Percentiles rank a stretch among this genome's conserved stretches.
These are phyloP conservation scores for Spilarctia lutea DNA, from an alignment of 2,888 invertebrate species.

Conservation along the genomic window DNA sequence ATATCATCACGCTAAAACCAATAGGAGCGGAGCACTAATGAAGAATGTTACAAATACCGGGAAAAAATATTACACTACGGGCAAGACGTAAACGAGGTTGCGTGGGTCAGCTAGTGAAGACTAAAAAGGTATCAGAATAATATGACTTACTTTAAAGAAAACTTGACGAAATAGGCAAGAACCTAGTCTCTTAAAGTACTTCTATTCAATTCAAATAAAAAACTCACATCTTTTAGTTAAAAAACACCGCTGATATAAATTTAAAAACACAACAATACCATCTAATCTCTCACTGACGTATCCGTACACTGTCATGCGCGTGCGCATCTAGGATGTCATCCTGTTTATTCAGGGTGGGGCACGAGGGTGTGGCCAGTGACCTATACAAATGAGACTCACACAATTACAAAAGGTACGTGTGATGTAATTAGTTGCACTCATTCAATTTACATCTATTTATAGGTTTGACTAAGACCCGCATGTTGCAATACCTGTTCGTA, in stretches of 20 bases:
- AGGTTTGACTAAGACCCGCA: constrained; percentile 26
- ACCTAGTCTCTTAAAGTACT: not conserved
- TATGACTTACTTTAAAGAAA: too few relatives aligned
- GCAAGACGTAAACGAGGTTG: too few relatives aligned
- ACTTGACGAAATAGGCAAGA: not conserved
- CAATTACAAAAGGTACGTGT: constrained; percentile 61
- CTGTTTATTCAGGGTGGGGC: constrained; percentile 16
- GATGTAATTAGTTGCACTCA: constrained; percentile 67
- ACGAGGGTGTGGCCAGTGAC: constrained; percentile 33
- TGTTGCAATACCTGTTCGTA: constrained; percentile 11
- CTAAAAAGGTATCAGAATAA: not conserved
- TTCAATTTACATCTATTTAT: constrained; percentile 72
- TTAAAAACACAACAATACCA: not conserved
- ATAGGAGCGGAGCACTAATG: too few relatives aligned
- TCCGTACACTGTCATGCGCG: constrained; percentile 3
- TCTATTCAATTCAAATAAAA: not conserved
- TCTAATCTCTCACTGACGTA: not conserved
- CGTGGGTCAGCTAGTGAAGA: too few relatives aligned
- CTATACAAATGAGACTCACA: constrained; percentile 54
- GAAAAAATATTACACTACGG: too few relatives aligned
- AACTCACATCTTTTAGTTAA: not conserved
- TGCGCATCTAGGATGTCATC: constrained; percentile 10
- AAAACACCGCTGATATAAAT: not conserved
- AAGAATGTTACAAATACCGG: too few relatives aligned
- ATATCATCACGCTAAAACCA: too few relatives aligned